A percentile compares a stretch with the other conserved stretches of the same genome.
Conservation (phyloP, 1,140 invertebrate species). For the Hyles euphorbiae region DNA sequence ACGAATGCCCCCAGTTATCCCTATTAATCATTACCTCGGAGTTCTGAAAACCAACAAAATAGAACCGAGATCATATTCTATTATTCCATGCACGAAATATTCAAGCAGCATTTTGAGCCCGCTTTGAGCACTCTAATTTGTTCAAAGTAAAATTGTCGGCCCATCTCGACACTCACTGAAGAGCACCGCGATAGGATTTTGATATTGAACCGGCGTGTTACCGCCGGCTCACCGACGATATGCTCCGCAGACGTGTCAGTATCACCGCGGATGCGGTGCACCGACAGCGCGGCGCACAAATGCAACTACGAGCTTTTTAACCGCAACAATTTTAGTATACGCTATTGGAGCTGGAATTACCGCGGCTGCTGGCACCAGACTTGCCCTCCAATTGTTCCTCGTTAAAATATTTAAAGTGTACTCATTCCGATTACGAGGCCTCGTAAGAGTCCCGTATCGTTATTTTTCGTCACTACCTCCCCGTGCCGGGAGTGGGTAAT, state of each 20-base stretch:
- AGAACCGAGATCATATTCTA: slow-evolving; percentile 88
- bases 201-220: slow-evolving; percentile 61
- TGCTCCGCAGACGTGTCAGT: slow-evolving; percentile 68
- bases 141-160: slow-evolving; percentile 86
- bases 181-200: slow-evolving; percentile 76
- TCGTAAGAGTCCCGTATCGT: slow-evolving; percentile 86
- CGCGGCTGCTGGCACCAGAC: slow-evolving; percentile 93
- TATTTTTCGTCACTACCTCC: slow-evolving; percentile 92
- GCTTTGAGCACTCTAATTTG: too few relatives aligned
- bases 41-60: slow-evolving; percentile 83
- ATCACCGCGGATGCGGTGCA: slow-evolving; percentile 76
- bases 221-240: slow-evolving; percentile 62
- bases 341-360: slow-evolving; percentile 94
- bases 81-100: slow-evolving; percentile 89
- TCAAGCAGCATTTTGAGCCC: slow-evolving; percentile 78
- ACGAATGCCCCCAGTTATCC: slow-evolving; percentile 85
- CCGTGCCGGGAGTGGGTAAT: slow-evolving; percentile 89
- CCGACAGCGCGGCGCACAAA: slow-evolving; percentile 79
- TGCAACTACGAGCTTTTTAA: slow-evolving; percentile 86
- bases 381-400: slow-evolving; percentile 93
- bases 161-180: slow-evolving; percentile 79
- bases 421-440: slow-evolving; percentile 91
- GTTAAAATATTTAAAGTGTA: slow-evolving; percentile 93
- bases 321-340: slow-evolving; percentile 92
- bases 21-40: slow-evolving; percentile 88